Conservation (phyloP, 2,888 invertebrate species). For the Sarcophaga caerulescens region DNA sequence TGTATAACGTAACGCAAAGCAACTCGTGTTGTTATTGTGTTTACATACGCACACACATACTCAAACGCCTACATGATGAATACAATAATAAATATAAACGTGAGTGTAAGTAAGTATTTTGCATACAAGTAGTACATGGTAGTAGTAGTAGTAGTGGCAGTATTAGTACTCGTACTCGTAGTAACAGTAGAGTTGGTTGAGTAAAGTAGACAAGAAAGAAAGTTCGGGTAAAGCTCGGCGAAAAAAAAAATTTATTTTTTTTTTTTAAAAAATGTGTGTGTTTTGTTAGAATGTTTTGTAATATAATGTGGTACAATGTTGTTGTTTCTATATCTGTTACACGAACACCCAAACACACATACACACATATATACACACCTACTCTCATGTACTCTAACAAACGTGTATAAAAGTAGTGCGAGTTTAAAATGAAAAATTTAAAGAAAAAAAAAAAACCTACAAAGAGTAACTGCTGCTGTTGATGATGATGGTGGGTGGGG, state of each 20-base stretch:
- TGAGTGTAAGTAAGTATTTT: constrained; percentile 47
- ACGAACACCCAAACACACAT: not conserved
- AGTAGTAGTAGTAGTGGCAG: not conserved
- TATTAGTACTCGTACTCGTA: constrained; percentile 42
- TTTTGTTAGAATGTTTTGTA: constrained; percentile 62
- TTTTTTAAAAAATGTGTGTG: constrained; percentile 8
- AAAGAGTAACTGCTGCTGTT: constrained; percentile 37
- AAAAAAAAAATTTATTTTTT: not conserved
- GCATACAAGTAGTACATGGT: constrained; percentile 54
- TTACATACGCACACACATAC: not conserved
- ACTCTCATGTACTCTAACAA: not conserved
- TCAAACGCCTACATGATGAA: not conserved
- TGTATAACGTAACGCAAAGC: constrained; percentile 2
- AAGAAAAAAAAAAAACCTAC: constrained; percentile 4
- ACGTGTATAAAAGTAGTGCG: constrained; percentile 40
- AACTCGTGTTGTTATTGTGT: constrained; percentile 50
- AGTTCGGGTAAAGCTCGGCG: constrained; percentile 46
- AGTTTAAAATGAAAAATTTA: constrained; percentile 30
- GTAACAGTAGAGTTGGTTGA: constrained; percentile 8
- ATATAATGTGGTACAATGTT: constrained; percentile 64
- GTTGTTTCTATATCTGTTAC: constrained; percentile 31
- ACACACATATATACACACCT: not conserved
- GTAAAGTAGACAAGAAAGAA: not conserved
- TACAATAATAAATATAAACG: constrained; percentile 20
- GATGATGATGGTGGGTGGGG: constrained; percentile 34